These are phyloP conservation scores for Napeogenes inachia DNA, from an alignment of 2,888 invertebrate species.

Conservation along the genomic window DNA sequence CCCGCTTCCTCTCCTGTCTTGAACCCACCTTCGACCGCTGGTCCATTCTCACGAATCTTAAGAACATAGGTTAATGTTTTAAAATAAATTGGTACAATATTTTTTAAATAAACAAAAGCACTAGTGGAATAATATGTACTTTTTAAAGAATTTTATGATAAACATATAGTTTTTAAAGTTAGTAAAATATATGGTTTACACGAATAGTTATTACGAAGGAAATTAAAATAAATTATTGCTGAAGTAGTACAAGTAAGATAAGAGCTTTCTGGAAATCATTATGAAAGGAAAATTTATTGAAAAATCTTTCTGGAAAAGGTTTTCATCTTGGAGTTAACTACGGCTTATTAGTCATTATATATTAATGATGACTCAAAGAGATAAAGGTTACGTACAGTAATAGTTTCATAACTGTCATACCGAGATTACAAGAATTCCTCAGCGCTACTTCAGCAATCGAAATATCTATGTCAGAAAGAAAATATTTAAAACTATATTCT, in stretches of 20 bases:
- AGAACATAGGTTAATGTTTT: conserved; percentile 11
- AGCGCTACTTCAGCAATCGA: conserved; percentile 44
- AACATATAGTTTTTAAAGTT: neutral
- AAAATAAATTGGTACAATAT: neutral
- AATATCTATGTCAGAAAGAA: conserved; percentile 46
- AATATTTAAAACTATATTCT: conserved; percentile 14
- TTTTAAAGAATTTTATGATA: neutral
- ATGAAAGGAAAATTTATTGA: neutral
- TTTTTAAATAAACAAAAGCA: conserved; percentile 8
- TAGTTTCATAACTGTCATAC: conserved; percentile 34
- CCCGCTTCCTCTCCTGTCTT: conserved; percentile 28
- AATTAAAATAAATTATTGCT: conserved; percentile 4
- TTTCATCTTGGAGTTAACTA: neutral
- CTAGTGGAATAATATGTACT: neutral
- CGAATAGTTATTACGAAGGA: neutral
- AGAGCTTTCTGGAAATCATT: neutral
- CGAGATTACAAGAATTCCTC: conserved; percentile 33
- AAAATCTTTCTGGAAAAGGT: neutral
- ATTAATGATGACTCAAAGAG: neutral
- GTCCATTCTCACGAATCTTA: conserved; percentile 67
- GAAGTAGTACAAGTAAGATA: neutral
- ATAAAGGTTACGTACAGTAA: neutral
- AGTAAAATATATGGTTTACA: neutral
- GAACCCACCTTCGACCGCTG: conserved; percentile 28
- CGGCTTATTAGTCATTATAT: neutral